These are phyloP conservation scores for Idaea dimidiata DNA, from an alignment of 2,888 invertebrate genomes.

Conservation along the genomic window DNA sequence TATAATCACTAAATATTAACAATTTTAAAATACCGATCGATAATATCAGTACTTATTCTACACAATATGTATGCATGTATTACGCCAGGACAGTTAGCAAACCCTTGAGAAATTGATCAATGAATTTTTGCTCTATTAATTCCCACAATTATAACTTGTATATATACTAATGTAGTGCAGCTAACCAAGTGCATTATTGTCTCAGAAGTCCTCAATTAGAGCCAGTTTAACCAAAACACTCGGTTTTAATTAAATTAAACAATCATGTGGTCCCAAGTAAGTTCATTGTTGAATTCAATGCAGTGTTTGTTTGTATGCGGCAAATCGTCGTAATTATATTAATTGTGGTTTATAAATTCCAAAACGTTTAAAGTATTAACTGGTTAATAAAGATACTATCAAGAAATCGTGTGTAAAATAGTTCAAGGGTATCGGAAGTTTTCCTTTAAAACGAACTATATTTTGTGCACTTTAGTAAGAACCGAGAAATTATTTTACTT, in stretches of 20 bases:
- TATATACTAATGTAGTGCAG: conserved; percentile 66
- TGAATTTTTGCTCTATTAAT: conserved; percentile 75
- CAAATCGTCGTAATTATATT: background rate
- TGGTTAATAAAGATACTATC: background rate
- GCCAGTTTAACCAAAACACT: conserved; percentile 26
- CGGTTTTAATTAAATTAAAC: conserved; percentile 21
- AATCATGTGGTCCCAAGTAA: conserved; percentile 59
- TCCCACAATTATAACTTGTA: conserved; percentile 75
- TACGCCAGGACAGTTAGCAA: conserved; percentile 65
- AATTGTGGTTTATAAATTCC: background rate
- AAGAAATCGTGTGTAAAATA: background rate
- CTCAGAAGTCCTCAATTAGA: conserved; percentile 33
- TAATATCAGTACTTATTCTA: background rate
- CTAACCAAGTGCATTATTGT: conserved; percentile 52
- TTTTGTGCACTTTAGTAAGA: background rate
- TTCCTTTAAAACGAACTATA: background rate
- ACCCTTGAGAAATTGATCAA: conserved; percentile 72
- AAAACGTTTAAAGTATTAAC: background rate
- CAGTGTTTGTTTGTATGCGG: conserved; percentile 1
- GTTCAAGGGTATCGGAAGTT: background rate
- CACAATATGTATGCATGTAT: conserved; percentile 35
- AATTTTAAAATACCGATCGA: conserved; percentile 17
- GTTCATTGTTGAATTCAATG: conserved; percentile 28
- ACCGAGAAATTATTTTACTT: background rate
- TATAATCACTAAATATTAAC: conserved; percentile 18